Conservation (phyloP, 2,113 vertebrate species). For the Thalassarche chlororhynchos region DNA sequence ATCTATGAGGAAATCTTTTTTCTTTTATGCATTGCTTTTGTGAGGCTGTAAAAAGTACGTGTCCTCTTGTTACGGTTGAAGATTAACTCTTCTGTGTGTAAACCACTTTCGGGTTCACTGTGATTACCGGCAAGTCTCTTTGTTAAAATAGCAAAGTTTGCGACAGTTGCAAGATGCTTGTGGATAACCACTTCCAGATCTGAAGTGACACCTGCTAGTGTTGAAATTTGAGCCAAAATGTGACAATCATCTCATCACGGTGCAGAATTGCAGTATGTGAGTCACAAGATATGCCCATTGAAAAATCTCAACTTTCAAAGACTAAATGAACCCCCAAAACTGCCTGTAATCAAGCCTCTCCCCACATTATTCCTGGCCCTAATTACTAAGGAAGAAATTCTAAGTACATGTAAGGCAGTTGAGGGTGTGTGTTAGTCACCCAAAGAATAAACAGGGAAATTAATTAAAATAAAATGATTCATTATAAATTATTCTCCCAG, state of each 20-base stretch:
- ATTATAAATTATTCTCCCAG: conserved; percentile 40
- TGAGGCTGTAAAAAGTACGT: background rate
- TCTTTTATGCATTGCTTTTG: background rate
- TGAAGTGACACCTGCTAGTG: conserved; percentile 12
- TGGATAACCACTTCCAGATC: conserved; percentile 1
- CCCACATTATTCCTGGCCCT: background rate
- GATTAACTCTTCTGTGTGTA: background rate
- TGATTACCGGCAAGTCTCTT: background rate
- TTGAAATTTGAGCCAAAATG: background rate
- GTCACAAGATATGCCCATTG: background rate
- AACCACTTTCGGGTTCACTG: background rate
- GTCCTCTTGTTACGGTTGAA: background rate
- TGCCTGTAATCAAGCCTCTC: background rate
- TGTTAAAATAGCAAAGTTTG: background rate
- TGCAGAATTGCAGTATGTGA: background rate
- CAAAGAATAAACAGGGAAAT: conserved; percentile 20
- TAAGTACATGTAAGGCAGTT: background rate
- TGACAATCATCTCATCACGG: background rate
- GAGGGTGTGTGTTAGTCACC: background rate
- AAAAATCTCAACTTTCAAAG: background rate
- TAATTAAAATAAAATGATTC: conserved; percentile 40
- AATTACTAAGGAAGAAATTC: background rate
- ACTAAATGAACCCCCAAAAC: background rate
- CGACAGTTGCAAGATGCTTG: background rate
- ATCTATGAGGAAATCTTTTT: background rate